phyloP scores from a whole-genome alignment of 2,888 invertebrate species.

The Trachelus tabidus region DNA sequence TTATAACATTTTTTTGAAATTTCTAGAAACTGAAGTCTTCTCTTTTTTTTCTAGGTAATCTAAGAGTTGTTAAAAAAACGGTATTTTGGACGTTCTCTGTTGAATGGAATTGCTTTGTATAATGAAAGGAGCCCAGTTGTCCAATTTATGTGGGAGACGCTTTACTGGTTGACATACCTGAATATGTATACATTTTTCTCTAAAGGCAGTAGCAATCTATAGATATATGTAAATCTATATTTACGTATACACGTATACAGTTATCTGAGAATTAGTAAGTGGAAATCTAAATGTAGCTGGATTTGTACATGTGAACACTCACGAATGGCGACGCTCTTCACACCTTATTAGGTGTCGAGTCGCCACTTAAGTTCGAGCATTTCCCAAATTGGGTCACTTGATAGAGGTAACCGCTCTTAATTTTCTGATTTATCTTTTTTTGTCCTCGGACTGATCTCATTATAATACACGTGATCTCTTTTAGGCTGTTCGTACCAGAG shows the following conservation, averaged over 20 bases:
- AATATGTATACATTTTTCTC: slow-evolving; percentile 34
- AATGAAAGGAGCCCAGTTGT: slow-evolving; percentile 51
- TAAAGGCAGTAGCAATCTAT: background rate
- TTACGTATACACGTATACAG: background rate
- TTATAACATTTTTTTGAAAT: background rate
- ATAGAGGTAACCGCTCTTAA: slow-evolving; percentile 13
- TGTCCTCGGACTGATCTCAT: background rate
- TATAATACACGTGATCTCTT: background rate
- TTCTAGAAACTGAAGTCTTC: background rate
- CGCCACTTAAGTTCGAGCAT: slow-evolving; percentile 38
- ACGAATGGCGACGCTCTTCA: slow-evolving; percentile 31
- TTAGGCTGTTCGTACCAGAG: background rate
- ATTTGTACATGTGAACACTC: slow-evolving; percentile 9
- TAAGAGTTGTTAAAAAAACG: background rate
- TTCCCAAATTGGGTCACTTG: slow-evolving; percentile 44
- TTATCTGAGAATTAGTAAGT: background rate
- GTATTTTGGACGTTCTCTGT: slow-evolving; percentile 24
- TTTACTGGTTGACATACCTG: slow-evolving; percentile 37
- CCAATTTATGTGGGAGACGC: slow-evolving; percentile 43
- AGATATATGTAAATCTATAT: background rate
- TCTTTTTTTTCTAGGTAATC: background rate
- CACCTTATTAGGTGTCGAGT: slow-evolving; percentile 49
- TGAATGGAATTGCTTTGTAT: slow-evolving; percentile 45
- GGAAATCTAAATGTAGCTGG: background rate
- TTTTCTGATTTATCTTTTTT: background rate